These are phyloP conservation scores for Chrysotoxum bicinctum DNA, from an alignment of 2,888 invertebrate genomes.

Conservation along the genomic window DNA sequence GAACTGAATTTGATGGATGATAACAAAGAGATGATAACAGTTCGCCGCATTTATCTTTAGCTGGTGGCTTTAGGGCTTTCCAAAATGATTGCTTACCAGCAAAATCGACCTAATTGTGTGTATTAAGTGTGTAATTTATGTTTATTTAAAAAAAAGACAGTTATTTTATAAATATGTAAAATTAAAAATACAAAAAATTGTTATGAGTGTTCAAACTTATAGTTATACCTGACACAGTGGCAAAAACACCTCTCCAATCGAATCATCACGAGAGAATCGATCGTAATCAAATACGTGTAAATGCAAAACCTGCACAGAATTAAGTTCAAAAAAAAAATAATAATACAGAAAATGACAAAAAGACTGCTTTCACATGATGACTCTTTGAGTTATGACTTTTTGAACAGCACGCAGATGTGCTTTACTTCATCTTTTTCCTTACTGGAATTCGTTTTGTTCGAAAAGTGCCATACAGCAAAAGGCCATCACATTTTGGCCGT, in stretches of 20 bases:
- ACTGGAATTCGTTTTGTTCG: background rate
- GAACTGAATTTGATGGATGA: slow-evolving; percentile 96
- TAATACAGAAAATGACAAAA: background rate
- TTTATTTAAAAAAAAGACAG: background rate
- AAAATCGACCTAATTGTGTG: slow-evolving; percentile 88
- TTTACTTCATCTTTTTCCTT: background rate
- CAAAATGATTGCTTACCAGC: slow-evolving; percentile 97
- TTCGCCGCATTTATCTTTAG: slow-evolving; percentile 96
- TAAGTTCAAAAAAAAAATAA: slow-evolving; percentile 5
- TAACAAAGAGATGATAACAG: slow-evolving; percentile 96
- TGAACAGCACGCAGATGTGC: background rate
- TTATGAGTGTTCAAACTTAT: slow-evolving; percentile 66
- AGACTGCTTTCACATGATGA: background rate
- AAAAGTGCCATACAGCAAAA: background rate
- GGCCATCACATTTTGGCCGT: background rate
- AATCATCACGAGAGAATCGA: slow-evolving; percentile 95
- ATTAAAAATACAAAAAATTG: background rate
- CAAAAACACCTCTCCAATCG: slow-evolving; percentile 95
- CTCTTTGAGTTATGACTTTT: background rate
- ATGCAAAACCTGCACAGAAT: slow-evolving; percentile 86
- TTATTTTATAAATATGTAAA: background rate
- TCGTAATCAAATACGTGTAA: slow-evolving; percentile 97
- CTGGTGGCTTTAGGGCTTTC: slow-evolving; percentile 95
- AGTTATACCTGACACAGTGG: slow-evolving; percentile 91
- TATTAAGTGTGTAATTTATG: slow-evolving; percentile 1